phyloP scores from a whole-genome alignment of 2,113 vertebrate species.

The Mionectes macconnelli region DNA sequence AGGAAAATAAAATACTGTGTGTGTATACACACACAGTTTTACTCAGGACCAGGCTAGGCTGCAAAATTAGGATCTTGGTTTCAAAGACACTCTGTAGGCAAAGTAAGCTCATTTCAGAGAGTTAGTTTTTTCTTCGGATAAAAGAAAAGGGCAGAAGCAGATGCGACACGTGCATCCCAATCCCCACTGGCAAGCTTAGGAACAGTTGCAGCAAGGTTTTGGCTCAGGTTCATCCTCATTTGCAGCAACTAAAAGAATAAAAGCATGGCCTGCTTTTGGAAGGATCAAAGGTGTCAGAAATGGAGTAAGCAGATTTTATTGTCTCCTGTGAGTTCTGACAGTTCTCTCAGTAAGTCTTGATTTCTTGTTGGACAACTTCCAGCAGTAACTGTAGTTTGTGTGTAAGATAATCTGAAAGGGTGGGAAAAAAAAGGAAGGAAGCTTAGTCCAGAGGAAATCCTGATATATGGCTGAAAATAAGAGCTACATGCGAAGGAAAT shows the following conservation, averaged over 20 bases:
- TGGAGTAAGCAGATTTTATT: neutral
- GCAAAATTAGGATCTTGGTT: neutral
- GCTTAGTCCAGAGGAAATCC: neutral
- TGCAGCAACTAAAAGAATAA: neutral
- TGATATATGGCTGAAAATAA: neutral
- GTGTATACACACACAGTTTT: neutral
- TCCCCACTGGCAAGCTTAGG: neutral
- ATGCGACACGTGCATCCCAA: neutral
- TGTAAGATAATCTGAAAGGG: constrained; percentile 65
- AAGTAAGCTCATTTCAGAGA: neutral
- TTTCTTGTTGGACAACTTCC: constrained; percentile 74
- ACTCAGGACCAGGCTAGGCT: neutral
- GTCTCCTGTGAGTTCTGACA: neutral
- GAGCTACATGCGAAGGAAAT: neutral
- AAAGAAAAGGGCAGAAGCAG: neutral
- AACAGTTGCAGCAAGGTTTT: neutral
- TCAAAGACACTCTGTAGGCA: neutral
- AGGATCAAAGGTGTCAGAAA: neutral
- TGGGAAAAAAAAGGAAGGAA: neutral
- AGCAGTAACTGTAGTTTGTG: constrained; percentile 71
- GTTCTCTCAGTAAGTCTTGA: constrained; percentile 68
- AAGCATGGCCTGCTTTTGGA: neutral
- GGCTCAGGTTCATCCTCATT: neutral
- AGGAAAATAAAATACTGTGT: neutral
- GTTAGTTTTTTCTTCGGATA: neutral